Base-by-base conservation (phyloP, 1,140 invertebrate species). In the Drosophila pectinifera region DNA sequence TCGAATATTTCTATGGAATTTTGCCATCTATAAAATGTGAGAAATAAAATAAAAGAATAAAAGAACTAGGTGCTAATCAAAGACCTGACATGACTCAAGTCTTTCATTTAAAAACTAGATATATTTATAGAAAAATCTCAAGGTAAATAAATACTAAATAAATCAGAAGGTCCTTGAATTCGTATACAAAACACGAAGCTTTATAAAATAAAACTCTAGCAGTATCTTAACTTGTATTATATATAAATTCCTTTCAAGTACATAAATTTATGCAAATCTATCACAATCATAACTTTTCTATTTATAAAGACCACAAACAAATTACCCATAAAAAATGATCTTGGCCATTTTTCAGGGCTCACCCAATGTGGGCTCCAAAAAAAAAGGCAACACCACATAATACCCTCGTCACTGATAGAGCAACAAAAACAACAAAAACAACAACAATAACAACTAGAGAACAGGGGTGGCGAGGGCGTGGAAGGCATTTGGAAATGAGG, bases 331-430 rank as follows among this genome's bases (percentile, higher is more conserved):
- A 57, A 24, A 56, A 62, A 39, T 56, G 31, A 67, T 67, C 34
- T 34, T 48, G 8, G 22, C 24, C 24, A 62, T 39, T 62, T 67
- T 62, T 67, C 36, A 69, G 16, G 65, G 45, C 63, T 55, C 14
- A 38, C 16, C 42, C 31, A 14, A 14, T 62, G 16, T 13, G 28
- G 24, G 22, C 3, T 13, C 16, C 10, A 43, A 42, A 11, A 28
- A 16, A 49, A 41, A 11, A 51, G 14, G n/a, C 26, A 63, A 67
- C 18, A 8, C 63, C 63, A 31, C n/a, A 51, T 65, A 65, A 68
- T 65, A 68, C 64, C 64, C 64, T 68, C 61, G 63, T 68, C 64
- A 68, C 59, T 51, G 59, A 70, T 70, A 69, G 39, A 28, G 38
- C 46, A 63, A 67, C 34, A 64, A n/a, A n/a, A n/a, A n/a, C n/a